Evolutionary conservation across 2,888 invertebrate species (phyloP), one percentile per base, ranked within the genome.

Genomic region (Eupeodes luniger): DNA sequence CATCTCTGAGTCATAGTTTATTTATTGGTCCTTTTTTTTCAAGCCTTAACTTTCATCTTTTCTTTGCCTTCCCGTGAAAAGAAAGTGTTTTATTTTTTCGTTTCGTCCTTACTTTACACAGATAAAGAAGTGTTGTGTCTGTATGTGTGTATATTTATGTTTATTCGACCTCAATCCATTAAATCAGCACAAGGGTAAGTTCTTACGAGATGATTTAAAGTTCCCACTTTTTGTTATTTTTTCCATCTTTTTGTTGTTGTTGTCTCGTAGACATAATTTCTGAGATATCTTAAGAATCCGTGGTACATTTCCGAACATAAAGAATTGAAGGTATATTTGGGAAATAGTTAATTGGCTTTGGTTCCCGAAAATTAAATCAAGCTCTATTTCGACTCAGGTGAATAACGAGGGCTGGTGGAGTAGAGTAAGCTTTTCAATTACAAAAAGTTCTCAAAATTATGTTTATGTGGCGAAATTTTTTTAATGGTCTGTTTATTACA

Each of bases 121-220:
- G 67, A 40, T 79, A 59, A 66, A 47, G 34, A 49, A 62, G 55
- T 77, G 62, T 47, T 79, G 59, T 69, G 40, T 9, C 40, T 40
- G 67, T 72, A 64, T 59, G 75, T 80, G 69, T 70, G 40, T 70
- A 55, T 70, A 70, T 62, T 69, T 81, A 59, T 76, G 59, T 72
- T 85, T 70, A 72, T 34, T 76, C 85, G 67, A 81, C 85, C 81
- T 64, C 76, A 81, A 76, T 76, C 53, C 55, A 27, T 80, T 55
- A 76, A 85, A 72, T 57, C 66, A 81, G 85, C 59, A 76, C 81
- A 85, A 85, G 85, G 85, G 85, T 85, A 85, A 85, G 85, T 85
- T 57, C 36, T 64, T 66, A 66, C 36, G 59, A 69, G 51, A 59
- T 59, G 51, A 70, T 77, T 77, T 66, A 11, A 77, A 77, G 76